These are phyloP conservation scores for Mythimna ferrago DNA, from an alignment of 2,888 invertebrate genomes.

Conservation along the genomic window DNA sequence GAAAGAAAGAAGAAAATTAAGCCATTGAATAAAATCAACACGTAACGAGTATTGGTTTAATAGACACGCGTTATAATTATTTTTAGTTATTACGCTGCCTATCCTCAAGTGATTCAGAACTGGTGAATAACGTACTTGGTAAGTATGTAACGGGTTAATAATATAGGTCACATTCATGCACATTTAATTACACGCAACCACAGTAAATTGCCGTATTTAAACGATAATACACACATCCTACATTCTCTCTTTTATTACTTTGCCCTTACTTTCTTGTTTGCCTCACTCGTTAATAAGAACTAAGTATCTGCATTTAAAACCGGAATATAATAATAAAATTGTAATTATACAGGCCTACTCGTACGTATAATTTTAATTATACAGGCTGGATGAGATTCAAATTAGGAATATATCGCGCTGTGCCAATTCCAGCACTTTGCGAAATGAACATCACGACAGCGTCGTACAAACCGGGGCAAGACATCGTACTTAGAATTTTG, in stretches of 20 bases:
- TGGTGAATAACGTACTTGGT: slow-evolving; percentile 30
- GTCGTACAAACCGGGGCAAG: slow-evolving; percentile 73
- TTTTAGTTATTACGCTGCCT: background rate
- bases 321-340: slow-evolving; percentile 4
- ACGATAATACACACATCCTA: slow-evolving; percentile 25
- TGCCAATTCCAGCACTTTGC: slow-evolving; percentile 63
- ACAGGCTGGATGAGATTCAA: slow-evolving; percentile 33
- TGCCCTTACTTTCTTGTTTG: slow-evolving; percentile 43
- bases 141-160: slow-evolving; percentile 41
- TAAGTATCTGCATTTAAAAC: slow-evolving; percentile 26
- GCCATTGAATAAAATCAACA: slow-evolving; percentile 9
- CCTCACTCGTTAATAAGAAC: slow-evolving; percentile 19
- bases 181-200: slow-evolving; percentile 34
- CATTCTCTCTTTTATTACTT: slow-evolving; percentile 43
- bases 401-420: slow-evolving; percentile 49
- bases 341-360: slow-evolving; percentile 3
- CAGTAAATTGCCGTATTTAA: slow-evolving; percentile 29
- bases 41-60: background rate
- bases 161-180: slow-evolving; percentile 52
- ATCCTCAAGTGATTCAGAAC: slow-evolving; percentile 40
- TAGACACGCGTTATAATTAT: background rate
- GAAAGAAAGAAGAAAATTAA: background rate
- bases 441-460: slow-evolving; percentile 63
- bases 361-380: slow-evolving; percentile 30
- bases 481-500: slow-evolving; percentile 87